Percentiles rank a stretch among this genome's conserved stretches.
phyloP scores from a whole-genome alignment of 2,113 vertebrate species.

The Leptosomus discolor region DNA sequence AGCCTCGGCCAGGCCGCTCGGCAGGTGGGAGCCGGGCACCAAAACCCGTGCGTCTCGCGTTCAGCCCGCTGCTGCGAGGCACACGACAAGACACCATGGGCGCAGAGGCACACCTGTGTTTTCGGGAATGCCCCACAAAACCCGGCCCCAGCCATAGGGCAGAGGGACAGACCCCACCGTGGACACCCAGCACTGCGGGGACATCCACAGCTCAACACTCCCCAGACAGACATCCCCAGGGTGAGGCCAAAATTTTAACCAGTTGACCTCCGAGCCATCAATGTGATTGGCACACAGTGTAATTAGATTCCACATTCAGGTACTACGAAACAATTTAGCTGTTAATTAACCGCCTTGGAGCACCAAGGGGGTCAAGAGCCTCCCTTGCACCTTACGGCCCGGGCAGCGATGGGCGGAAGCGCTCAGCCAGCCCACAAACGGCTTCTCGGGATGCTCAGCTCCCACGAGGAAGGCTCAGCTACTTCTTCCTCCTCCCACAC shows the following conservation, averaged over 20 bases:
- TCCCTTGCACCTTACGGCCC: background rate
- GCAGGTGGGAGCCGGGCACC: background rate
- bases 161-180: background rate
- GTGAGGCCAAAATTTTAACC: background rate
- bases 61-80: background rate
- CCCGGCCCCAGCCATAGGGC: background rate
- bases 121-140: rapidly evolving
- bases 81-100: background rate
- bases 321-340: background rate
- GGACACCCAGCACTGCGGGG: background rate
- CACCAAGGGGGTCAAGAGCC: background rate
- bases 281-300: rapidly evolving
- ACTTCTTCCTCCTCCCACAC: background rate
- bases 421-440: background rate
- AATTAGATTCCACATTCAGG: background rate
- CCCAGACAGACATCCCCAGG: rapidly evolving
- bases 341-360: background rate
- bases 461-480: background rate
- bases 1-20: background rate
- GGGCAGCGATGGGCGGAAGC: rapidly evolving
- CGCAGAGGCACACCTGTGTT: background rate
- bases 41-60: rapidly evolving
- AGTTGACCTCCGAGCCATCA: background rate
- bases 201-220: background rate
- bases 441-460: background rate